phyloP scores from a whole-genome alignment of 2,888 invertebrate species.

The Trachelus troglodyta region DNA sequence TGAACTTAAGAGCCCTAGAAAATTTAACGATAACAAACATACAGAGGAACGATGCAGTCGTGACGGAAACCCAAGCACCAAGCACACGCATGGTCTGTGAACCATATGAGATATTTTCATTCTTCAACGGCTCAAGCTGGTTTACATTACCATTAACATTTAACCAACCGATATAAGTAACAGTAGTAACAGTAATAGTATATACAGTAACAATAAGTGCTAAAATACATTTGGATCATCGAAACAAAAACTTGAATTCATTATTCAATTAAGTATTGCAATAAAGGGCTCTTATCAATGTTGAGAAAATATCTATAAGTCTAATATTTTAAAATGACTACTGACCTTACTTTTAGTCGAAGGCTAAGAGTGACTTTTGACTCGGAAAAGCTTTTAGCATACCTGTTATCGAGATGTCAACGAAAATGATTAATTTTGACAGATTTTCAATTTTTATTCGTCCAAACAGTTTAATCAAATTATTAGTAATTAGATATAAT shows the following conservation, averaged over 20 bases:
- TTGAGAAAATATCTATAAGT: neutral
- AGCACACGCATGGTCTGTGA: neutral
- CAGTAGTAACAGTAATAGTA: no score
- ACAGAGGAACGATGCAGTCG: neutral
- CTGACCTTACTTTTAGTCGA: no score
- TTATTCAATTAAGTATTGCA: neutral
- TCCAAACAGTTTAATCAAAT: no score
- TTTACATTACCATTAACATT: neutral
- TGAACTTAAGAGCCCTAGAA: neutral
- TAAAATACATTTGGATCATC: no score
- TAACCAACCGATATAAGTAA: neutral
- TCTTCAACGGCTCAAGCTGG: neutral
- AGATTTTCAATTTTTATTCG: no score
- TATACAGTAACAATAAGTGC: no score
- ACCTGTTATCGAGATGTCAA: neutral
- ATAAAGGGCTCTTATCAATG: neutral
- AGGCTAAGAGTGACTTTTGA: neutral
- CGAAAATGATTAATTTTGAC: no score
- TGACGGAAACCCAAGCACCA: slow-evolving; percentile 2
- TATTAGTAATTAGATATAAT: no score
- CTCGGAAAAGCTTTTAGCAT: slow-evolving; percentile 2
- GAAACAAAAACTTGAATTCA: no score
- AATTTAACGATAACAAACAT: neutral
- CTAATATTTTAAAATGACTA: neutral
- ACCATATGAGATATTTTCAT: neutral